These are phyloP conservation scores for Acrocephalus arundinaceus DNA, from an alignment of 2,113 vertebrate species.

Conservation along the genomic window DNA sequence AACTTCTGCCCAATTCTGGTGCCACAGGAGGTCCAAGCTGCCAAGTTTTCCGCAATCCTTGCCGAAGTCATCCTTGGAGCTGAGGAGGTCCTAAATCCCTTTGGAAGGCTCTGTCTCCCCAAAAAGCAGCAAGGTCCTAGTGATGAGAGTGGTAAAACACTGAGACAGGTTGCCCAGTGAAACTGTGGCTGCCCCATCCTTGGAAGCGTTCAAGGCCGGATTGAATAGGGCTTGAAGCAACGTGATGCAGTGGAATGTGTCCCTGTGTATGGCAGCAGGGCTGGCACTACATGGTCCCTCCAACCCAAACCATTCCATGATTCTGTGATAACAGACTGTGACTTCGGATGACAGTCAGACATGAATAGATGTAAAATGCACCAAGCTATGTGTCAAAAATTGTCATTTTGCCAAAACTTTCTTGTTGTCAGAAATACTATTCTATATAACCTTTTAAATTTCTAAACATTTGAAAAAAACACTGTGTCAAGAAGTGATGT, in stretches of 20 bases:
- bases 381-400: background rate
- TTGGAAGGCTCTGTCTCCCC: background rate
- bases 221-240: background rate
- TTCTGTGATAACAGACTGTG: background rate
- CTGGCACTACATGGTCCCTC: background rate
- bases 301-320: background rate
- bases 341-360: background rate
- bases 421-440: background rate
- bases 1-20: background rate
- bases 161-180: background rate
- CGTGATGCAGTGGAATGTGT: background rate
- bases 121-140: background rate
- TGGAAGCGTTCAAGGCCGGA: background rate
- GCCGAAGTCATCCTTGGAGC: background rate
- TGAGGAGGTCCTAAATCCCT: background rate
- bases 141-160: background rate
- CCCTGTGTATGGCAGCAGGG: background rate
- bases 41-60: background rate
- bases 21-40: background rate
- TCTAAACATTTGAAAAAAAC: background rate
- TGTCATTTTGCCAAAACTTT: background rate
- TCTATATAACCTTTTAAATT: background rate
- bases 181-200: background rate
- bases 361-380: background rate
- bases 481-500: rapidly evolving